Base-by-base conservation (phyloP, 2,113 vertebrate genomes). In the Xenotilapia flavipinnis region DNA sequence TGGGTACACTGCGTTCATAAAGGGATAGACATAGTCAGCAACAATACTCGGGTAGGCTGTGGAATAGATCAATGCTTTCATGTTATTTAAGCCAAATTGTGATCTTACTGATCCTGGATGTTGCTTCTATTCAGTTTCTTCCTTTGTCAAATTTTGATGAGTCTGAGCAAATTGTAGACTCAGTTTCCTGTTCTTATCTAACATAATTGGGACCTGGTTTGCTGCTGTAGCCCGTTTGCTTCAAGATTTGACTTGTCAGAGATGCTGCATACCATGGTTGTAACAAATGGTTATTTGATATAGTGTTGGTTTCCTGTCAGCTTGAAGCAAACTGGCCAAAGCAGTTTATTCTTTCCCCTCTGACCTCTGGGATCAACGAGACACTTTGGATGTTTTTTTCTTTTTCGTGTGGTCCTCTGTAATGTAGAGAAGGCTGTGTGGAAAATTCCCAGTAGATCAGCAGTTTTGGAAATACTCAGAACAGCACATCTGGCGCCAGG, bases 71-170 rank as follows among this genome's bases (percentile, higher is more conserved):
- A 8, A 40, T 42, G 65, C 7, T 14, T 4, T 70, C 14, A 65
- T 65, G 36, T 15, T 70, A 23, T 70, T 70, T 42, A 70, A 21
- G n/a, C 12, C 0, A 42, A 70, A 42, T 9, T 70, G 33, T 13
- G 60, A 65, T 65, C 10, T 0, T 12, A 65, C 31, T 1, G 1
- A 65, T 36, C 2, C 60, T 21, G 10, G 7, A 21, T 65, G 60
- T 65, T 65, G 19, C 19, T 65, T 65, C 31, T n/a, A 7, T 38
- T 38, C 3, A 21, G 60, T 65, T 65, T 42, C 40, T 73, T 73
- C 4, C 40, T 47, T 17, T 73, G 0, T 73, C 40, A 45, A 28
- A 47, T 1, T 73, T 73, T 47, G 68, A 28, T 7, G 23, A 47
- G 68, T 28, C 14, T 1, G 23, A 47, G 23, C 9, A 28, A 75